phyloP scores from a whole-genome alignment of 2,888 invertebrate species.

The Epirrita christyi region DNA sequence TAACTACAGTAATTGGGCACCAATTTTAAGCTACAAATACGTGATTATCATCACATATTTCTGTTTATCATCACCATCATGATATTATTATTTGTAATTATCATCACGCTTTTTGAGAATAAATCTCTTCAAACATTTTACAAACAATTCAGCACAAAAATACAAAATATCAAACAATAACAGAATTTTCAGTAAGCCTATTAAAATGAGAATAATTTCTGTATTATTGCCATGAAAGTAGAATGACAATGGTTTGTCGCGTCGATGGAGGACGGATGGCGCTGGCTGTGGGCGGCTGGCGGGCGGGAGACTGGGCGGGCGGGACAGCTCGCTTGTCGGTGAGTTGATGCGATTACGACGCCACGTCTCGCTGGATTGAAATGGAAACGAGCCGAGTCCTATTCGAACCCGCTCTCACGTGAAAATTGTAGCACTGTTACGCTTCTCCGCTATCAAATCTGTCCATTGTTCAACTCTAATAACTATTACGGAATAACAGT shows the following conservation, averaged over 20 bases:
- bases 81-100: too few relatives aligned
- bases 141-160: conserved; percentile 36
- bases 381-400: conserved; percentile 60
- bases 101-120: too few relatives aligned
- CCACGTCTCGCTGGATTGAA: conserved; percentile 87
- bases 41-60: too few relatives aligned
- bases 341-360: conserved; percentile 88
- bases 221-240: conserved; percentile 75
- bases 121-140: conserved; percentile 17
- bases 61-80: too few relatives aligned
- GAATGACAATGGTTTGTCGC: conserved; percentile 81
- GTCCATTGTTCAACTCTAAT: conserved; percentile 77
- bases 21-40: too few relatives aligned
- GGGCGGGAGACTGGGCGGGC: conserved; percentile 41
- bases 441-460: conserved; percentile 73
- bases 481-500: conserved; percentile 80
- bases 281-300: conserved; percentile 41
- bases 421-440: conserved; percentile 80
- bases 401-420: conserved; percentile 75
- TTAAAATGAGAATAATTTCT: conserved; percentile 54
- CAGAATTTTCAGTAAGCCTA: conserved; percentile 62
- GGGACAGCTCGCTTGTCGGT: conserved; percentile 55
- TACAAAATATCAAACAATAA: conserved; percentile 39
- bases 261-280: conserved; percentile 69
- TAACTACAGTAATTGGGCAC: too few relatives aligned